A percentile compares a stretch with the other conserved stretches of the same genome.
These are phyloP conservation scores for Ricordea florida DNA, from an alignment of 92 coral and sea anemone species.

Conservation along the genomic window DNA sequence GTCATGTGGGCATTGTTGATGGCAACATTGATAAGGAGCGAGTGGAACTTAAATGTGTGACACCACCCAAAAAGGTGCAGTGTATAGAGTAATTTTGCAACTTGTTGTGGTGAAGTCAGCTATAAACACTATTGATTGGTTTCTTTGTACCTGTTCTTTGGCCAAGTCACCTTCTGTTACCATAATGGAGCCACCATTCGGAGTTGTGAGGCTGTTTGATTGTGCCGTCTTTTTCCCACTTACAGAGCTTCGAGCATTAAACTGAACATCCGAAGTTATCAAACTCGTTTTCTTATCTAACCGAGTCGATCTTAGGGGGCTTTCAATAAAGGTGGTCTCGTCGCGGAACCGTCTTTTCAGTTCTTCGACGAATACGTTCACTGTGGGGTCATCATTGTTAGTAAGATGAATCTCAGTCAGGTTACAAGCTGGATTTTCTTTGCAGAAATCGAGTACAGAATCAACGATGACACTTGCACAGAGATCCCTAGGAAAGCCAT, in stretches of 20 bases:
- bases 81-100: too few species aligned
- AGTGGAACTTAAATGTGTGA: too few species aligned
- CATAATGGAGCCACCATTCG: conserved; percentile 26
- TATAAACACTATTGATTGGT: neutral
- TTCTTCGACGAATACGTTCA: conserved; percentile 38
- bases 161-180: conserved; percentile 43
- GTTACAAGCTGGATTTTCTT: neutral
- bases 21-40: too few species aligned
- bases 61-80: too few species aligned
- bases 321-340: conserved; percentile 13
- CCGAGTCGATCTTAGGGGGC: neutral
- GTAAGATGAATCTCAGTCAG: conserved; percentile 69
- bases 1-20: too few species aligned
- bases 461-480: conserved; percentile 62
- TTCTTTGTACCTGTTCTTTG: conserved; percentile 26
- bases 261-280: neutral
- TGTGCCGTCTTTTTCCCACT: neutral
- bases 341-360: conserved; percentile 37
- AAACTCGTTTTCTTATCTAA: neutral
- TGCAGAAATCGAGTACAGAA: conserved; percentile 43
- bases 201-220: neutral
- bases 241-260: neutral
- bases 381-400: conserved; percentile 49
- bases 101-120: neutral
- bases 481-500: conserved; percentile 64